Conservation (phyloP, 2,113 vertebrate species). For the Microtus richardsoni region DNA sequence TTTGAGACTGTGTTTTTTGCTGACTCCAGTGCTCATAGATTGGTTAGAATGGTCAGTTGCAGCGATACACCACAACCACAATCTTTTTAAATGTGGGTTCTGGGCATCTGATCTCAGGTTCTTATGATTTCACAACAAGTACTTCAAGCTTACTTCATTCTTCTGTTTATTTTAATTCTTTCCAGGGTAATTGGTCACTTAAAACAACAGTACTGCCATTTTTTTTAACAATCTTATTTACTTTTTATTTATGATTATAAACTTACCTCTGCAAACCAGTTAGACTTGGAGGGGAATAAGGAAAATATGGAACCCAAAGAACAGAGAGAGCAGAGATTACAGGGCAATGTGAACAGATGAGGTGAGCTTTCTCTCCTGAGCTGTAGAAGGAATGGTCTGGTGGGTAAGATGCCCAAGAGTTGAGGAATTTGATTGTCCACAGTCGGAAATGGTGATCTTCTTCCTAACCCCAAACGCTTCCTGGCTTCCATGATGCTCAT, state of each 20-base stretch:
- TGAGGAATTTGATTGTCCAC: background rate
- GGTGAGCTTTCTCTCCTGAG: background rate
- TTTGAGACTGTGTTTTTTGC: background rate
- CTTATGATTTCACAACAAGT: background rate
- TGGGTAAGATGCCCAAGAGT: background rate
- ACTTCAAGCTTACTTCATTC: background rate
- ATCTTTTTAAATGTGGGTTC: background rate
- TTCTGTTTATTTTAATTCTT: background rate
- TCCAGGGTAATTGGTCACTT: background rate
- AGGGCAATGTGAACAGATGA: background rate
- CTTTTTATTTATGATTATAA: background rate
- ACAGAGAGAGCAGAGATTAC: background rate
- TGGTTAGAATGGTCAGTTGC: background rate
- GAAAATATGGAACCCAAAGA: background rate
- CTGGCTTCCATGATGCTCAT: background rate
- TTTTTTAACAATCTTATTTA: background rate
- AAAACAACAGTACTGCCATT: background rate
- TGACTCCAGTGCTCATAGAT: background rate
- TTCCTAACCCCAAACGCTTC: background rate
- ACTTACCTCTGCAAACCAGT: background rate
- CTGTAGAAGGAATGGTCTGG: background rate
- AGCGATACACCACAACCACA: background rate
- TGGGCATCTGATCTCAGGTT: background rate
- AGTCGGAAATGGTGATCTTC: background rate
- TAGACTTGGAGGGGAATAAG: background rate